phyloP scores from a whole-genome alignment of 2,888 invertebrate genomes.

The Thymelicus acteon region DNA sequence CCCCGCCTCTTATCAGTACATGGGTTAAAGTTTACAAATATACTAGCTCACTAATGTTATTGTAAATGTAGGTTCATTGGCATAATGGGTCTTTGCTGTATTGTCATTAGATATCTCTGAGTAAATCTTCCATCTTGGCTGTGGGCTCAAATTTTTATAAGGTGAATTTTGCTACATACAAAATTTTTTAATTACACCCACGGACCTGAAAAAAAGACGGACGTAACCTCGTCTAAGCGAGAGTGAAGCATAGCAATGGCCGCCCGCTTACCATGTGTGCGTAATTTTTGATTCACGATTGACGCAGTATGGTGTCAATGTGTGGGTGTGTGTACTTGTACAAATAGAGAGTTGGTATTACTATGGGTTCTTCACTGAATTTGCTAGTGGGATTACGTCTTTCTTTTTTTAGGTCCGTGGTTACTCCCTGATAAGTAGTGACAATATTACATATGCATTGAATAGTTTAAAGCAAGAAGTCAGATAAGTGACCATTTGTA shows the following conservation, averaged over 20 bases:
- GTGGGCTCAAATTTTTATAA: constrained; percentile 24
- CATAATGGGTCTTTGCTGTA: constrained; percentile 24
- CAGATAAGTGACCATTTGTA: not conserved
- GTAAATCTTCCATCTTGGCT: constrained; percentile 24
- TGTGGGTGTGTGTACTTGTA: too few relatives aligned
- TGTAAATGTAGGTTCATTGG: constrained; percentile 30
- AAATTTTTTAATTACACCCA: too few relatives aligned
- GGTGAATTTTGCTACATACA: constrained; percentile 1
- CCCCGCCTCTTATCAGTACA: constrained; percentile 93
- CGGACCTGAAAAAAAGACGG: too few relatives aligned
- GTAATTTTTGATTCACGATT: too few relatives aligned
- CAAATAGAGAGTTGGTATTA: too few relatives aligned
- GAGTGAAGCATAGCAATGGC: too few relatives aligned
- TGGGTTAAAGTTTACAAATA: constrained; percentile 84
- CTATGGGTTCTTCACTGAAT: too few relatives aligned
- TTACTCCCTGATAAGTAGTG: not conserved
- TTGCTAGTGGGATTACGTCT: too few relatives aligned
- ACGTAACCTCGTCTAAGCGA: too few relatives aligned
- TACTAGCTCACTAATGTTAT: constrained; percentile 33
- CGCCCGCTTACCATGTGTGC: too few relatives aligned
- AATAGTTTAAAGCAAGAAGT: not conserved
- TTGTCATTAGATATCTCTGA: constrained; percentile 12
- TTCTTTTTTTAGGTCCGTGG: too few relatives aligned
- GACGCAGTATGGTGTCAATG: too few relatives aligned
- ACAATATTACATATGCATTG: not conserved